Conservation (phyloP, 2,113 vertebrate species). For the Zeus faber region DNA sequence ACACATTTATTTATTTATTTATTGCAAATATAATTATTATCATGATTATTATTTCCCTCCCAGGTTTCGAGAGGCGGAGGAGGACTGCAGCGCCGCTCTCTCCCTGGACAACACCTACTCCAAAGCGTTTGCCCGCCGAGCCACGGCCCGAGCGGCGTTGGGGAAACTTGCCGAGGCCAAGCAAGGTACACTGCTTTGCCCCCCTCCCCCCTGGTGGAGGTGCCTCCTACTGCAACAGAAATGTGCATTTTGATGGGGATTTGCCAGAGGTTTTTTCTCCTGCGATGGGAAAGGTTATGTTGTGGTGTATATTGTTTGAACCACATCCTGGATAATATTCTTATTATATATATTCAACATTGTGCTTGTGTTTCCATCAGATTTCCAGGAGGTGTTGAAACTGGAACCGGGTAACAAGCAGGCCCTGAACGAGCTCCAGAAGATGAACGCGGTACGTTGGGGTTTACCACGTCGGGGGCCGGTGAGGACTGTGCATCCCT, state of each 20-base stretch:
- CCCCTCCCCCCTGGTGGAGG: too few relatives aligned
- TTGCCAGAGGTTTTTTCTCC: too few relatives aligned
- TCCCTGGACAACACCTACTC: constrained; percentile 84
- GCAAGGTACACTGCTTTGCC: constrained; percentile 79
- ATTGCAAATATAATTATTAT: not conserved
- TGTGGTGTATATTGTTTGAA: too few relatives aligned
- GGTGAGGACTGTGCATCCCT: not conserved
- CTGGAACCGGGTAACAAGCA: constrained; percentile 96
- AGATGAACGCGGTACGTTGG: constrained; percentile 80
- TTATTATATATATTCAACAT: too few relatives aligned
- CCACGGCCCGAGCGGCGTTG: constrained; percentile 83
- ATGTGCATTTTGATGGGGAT: too few relatives aligned
- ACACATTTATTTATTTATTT: not conserved
- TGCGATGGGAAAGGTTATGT: too few relatives aligned
- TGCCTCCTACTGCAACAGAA: too few relatives aligned
- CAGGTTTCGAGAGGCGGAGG: constrained; percentile 89
- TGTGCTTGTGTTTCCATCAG: constrained; percentile 62
- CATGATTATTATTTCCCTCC: not conserved
- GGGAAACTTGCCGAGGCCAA: constrained; percentile 83
- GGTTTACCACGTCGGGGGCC: too few relatives aligned
- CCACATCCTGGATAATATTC: too few relatives aligned
- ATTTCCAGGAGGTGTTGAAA: constrained; percentile 88
- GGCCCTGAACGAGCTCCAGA: constrained; percentile 86
- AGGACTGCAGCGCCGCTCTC: constrained; percentile 87
- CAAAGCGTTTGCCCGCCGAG: constrained; percentile 93